Percentiles rank a stretch among this genome's conserved stretches.
Conservation (phyloP, 2,797 vertebrate species). For the Arnoldichthys spilopterus region DNA sequence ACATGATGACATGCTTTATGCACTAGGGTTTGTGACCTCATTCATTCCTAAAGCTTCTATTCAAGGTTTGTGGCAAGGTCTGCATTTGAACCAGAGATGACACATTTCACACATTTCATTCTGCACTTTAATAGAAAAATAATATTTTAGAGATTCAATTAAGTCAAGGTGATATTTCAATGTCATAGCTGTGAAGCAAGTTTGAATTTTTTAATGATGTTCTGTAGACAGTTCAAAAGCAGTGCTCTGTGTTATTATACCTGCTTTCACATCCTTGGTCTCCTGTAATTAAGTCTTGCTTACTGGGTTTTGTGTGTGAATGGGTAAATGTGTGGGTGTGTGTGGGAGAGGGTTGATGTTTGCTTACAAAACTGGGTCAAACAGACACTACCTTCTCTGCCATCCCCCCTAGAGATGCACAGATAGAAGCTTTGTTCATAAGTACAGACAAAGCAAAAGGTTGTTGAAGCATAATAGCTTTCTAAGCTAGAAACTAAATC, state of each 20-base stretch:
- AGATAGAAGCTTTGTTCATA: neutral
- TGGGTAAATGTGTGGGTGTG: neutral
- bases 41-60: neutral
- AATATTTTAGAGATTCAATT: neutral
- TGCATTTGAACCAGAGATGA: neutral
- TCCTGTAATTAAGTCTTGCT: neutral
- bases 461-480: neutral
- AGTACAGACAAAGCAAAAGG: neutral
- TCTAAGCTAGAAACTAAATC: no score
- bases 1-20: slow-evolving; percentile 9
- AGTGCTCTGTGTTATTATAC: neutral
- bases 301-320: slow-evolving; percentile 12
- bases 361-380: slow-evolving; percentile 6
- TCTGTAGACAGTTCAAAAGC: neutral
- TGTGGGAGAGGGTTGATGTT: neutral
- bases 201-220: slow-evolving; percentile 1
- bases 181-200: neutral
- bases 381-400: neutral
- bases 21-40: slow-evolving; percentile 9
- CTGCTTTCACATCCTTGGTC: neutral
- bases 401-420: neutral
- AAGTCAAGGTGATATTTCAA: neutral
- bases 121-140: neutral
- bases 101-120: neutral
- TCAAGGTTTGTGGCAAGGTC: neutral